Evolutionary conservation across 2,113 vertebrate species (phyloP).

Genomic region (Phalacrocorax pelagicus): DNA sequence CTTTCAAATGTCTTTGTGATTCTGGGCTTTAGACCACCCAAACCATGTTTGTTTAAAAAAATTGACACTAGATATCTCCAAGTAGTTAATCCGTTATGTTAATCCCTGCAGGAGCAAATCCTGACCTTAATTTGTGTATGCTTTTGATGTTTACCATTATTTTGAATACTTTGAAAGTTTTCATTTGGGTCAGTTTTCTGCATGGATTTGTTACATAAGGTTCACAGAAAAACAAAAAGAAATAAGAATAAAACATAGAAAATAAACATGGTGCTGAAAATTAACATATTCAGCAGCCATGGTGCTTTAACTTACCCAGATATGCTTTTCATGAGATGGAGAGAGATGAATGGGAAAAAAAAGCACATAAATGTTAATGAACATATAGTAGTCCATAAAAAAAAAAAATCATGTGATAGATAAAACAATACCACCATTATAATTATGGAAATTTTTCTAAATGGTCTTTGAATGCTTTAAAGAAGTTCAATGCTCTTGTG

Average conservation of each 20-base stretch:
- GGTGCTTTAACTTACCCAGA: slow-evolving; percentile 87
- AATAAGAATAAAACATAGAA: slow-evolving; percentile 45
- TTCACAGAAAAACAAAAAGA: slow-evolving; percentile 33
- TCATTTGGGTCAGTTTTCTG: background rate
- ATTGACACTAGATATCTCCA: background rate
- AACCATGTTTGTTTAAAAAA: background rate
- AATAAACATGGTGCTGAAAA: slow-evolving; percentile 82
- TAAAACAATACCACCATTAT: slow-evolving; percentile 66
- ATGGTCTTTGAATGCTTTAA: background rate
- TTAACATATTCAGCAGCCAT: slow-evolving; percentile 80
- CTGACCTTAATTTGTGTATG: background rate
- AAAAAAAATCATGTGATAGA: slow-evolving; percentile 50
- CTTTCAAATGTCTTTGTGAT: background rate
- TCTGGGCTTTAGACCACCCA: background rate
- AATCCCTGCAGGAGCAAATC: background rate
- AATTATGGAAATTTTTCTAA: slow-evolving; percentile 43
- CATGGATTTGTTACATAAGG: background rate
- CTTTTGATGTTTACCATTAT: background rate
- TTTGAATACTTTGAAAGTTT: background rate
- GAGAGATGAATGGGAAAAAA: slow-evolving; percentile 89
- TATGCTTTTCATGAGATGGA: slow-evolving; percentile 90
- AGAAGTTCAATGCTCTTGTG: background rate
- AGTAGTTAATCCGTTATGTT: background rate
- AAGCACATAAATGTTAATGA: slow-evolving; percentile 94
- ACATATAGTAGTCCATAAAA: slow-evolving; percentile 71